Evolutionary conservation across 2,113 vertebrate genomes (phyloP).

Genomic region (Ophiodon elongatus): DNA sequence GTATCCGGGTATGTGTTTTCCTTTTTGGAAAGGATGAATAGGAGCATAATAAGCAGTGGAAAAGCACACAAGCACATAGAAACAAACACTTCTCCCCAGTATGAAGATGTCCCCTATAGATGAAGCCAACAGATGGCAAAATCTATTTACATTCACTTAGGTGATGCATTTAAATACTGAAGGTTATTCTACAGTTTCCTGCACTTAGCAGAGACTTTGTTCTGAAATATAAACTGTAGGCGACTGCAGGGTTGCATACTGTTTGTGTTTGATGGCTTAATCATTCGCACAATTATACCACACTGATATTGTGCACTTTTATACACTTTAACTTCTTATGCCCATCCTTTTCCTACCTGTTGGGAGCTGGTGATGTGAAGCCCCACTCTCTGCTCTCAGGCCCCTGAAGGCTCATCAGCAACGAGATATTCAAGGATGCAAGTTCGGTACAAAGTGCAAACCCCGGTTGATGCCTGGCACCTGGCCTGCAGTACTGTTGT

Average conservation of each 20-base stretch:
- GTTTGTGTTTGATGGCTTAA: slow-evolving; percentile 5
- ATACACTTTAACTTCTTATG: neutral
- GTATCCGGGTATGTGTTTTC: neutral
- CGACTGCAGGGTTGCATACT: neutral
- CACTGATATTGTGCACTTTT: neutral
- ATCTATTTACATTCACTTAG: slow-evolving; percentile 62
- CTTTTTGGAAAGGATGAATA: neutral
- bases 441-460: slow-evolving; percentile 30
- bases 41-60: slow-evolving; percentile 1
- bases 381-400: neutral
- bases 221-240: slow-evolving; percentile 10
- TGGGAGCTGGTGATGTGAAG: neutral
- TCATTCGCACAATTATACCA: neutral
- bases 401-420: slow-evolving; percentile 28
- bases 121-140: slow-evolving; percentile 61
- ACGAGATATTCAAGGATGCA: slow-evolving; percentile 32
- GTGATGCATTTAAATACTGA: slow-evolving; percentile 39
- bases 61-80: slow-evolving; percentile 8
- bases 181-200: slow-evolving; percentile 38
- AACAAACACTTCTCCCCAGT: neutral
- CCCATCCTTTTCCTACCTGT: slow-evolving; percentile 12
- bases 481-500: slow-evolving; percentile 30
- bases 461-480: slow-evolving; percentile 39
- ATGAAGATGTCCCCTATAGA: slow-evolving; percentile 47
- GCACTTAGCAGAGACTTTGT: slow-evolving; percentile 25